Conservation (phyloP, 2,797 vertebrate genomes). For the Pantherophis alleghaniensis region DNA sequence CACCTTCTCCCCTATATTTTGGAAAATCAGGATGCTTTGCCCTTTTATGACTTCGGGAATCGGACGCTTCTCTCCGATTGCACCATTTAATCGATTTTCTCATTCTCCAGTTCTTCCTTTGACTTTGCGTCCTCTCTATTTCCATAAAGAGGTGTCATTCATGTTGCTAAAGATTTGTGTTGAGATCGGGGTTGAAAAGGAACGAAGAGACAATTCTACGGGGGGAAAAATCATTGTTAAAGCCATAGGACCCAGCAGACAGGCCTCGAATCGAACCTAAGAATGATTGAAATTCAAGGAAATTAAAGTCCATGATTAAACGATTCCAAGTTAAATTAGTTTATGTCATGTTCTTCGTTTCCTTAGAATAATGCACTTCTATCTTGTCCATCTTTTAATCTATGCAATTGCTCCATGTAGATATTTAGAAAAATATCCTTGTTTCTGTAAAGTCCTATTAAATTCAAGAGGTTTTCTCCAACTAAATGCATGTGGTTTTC, state of each 20-base stretch:
- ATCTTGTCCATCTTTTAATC: not conserved
- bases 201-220: not conserved
- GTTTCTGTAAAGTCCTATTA: not conserved
- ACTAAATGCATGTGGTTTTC: not conserved
- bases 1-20: not conserved
- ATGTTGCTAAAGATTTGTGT: not conserved
- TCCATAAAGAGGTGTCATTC: not conserved
- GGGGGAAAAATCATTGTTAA: not conserved
- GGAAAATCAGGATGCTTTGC: not conserved
- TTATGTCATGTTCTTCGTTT: not conserved
- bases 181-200: not conserved
- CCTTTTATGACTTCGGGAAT: not conserved
- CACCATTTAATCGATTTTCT: not conserved
- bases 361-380: not conserved
- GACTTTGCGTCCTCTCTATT: not conserved
- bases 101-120: not conserved
- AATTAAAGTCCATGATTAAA: not conserved
- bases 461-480: not conserved
- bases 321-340: not conserved
- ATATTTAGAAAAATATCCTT: not conserved
- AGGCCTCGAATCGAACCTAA: not conserved
- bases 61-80: not conserved
- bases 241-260: not conserved
- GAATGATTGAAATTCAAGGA: not conserved
- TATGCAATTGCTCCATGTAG: not conserved